Evolutionary conservation across 2,797 vertebrate species (phyloP).

Genomic region (Tolypeutes matacus): DNA sequence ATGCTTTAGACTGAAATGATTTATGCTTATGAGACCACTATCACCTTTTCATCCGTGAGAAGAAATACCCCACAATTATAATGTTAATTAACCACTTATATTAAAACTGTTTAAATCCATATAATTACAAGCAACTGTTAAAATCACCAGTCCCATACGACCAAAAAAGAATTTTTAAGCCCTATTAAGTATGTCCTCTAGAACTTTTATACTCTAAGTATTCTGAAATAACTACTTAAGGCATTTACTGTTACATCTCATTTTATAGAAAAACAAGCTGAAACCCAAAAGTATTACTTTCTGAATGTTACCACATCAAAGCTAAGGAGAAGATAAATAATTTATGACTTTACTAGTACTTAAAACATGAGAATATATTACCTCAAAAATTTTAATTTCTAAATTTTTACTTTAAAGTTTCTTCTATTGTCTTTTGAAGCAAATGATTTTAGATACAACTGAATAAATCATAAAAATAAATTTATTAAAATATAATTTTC

Average conservation of each 20-base stretch:
- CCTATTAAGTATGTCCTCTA: slow-evolving; percentile 7
- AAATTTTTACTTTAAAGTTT: slow-evolving; percentile 20
- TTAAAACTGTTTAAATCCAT: slow-evolving; percentile 15
- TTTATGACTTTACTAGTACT: slow-evolving; percentile 45
- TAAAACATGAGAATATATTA: slow-evolving; percentile 28
- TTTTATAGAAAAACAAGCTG: slow-evolving; percentile 55
- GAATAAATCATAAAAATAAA: not conserved
- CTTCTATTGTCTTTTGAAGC: not conserved
- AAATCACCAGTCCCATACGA: not conserved
- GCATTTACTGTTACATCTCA: slow-evolving; percentile 38
- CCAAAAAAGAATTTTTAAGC: not conserved
- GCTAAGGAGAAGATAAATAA: slow-evolving; percentile 12
- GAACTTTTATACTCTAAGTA: slow-evolving; percentile 15
- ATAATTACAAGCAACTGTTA: not conserved
- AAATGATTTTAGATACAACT: slow-evolving; percentile 26
- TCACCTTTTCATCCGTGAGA: slow-evolving; percentile 13
- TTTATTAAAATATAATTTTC: slow-evolving; percentile 45
- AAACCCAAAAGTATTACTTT: slow-evolving; percentile 28
- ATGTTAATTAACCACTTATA: slow-evolving; percentile 42
- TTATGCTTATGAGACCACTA: not conserved
- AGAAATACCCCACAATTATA: slow-evolving; percentile 8
- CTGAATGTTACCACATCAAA: slow-evolving; percentile 36
- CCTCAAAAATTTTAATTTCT: slow-evolving; percentile 44
- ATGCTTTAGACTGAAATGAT: slow-evolving; percentile 55
- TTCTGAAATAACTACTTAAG: slow-evolving; percentile 58